A percentile compares a stretch with the other conserved stretches of the same genome.
phyloP scores from a whole-genome alignment of 2,113 vertebrate species.

The Scytalopus superciliaris region DNA sequence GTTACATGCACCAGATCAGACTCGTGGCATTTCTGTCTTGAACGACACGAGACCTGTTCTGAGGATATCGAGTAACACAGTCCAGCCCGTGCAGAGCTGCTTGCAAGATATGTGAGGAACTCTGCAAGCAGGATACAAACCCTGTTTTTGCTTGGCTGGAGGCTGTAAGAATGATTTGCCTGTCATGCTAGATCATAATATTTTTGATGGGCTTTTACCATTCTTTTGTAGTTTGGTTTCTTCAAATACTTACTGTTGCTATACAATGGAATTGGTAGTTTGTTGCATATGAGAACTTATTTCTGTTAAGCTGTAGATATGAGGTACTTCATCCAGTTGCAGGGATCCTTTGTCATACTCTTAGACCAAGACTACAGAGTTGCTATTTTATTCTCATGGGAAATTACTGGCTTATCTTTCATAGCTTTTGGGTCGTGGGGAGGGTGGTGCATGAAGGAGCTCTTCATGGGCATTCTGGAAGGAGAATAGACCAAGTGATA shows the following conservation, averaged over 20 bases:
- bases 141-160: background rate
- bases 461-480: background rate
- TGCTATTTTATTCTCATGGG: background rate
- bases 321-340: background rate
- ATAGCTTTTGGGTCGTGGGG: background rate
- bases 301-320: background rate
- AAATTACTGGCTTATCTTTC: background rate
- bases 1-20: background rate
- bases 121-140: background rate
- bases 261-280: background rate
- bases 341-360: background rate
- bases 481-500: background rate
- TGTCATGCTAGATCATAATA: background rate
- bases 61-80: rapidly evolving
- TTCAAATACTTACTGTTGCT: background rate
- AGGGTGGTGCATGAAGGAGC: background rate
- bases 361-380: background rate
- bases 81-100: background rate
- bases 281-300: background rate
- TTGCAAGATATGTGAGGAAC: background rate
- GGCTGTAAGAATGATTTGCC: background rate
- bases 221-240: background rate
- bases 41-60: background rate
- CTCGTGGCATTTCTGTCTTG: background rate
- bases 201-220: background rate